Base-by-base conservation (phyloP, 2,797 vertebrate genomes). In the Oryzias sinensis region DNA sequence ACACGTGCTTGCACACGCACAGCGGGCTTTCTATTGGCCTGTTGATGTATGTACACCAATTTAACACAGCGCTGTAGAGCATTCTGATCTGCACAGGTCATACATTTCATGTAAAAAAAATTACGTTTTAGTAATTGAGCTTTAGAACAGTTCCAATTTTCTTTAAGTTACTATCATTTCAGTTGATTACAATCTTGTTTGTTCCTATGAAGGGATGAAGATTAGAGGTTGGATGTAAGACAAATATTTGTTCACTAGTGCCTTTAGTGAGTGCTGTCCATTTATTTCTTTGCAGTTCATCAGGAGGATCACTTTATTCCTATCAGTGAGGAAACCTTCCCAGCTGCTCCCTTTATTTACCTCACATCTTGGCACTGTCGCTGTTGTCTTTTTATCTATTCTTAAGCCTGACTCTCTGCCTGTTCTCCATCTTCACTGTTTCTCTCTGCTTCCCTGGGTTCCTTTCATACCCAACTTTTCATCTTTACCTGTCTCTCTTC, bases 251-350 rank as follows among this genome's bases (percentile, higher is more conserved):
- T 61, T 53, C 24, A 62, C 43, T 14, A 27, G 45, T 5, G 40
- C 82, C 85, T 70, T 83, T 70, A 84, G 85, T 84, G 83, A 86
- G 87, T 55, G 76, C 83, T 61, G 54, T 83, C 78, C 81, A 50
- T 70, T 76, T 74, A 72, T 73, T 68, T 70, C 56, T 8, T 58
- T 58, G 47, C 22, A 68, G 45, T 71, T 17, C 24, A 43, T 24
- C 18, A 29, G 54, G 9, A 54, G 61, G 64, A 53, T 74, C 68
- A 62, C 50, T 81, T 71, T 64, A 62, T 77, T 51, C 62, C 72
- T 43, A 64, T 81, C 75, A 66, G 56, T 27, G 50, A 56, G 56
- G 61, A 72, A 64, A 70, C 65, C 71, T 70, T 43, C 43, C 59
- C 74, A 73, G 76, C 51, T 65, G 54, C 72, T 67, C 65, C 53